These are phyloP conservation scores for Epistrophe eligans DNA, from an alignment of 2,888 invertebrate genomes.

Conservation along the genomic window DNA sequence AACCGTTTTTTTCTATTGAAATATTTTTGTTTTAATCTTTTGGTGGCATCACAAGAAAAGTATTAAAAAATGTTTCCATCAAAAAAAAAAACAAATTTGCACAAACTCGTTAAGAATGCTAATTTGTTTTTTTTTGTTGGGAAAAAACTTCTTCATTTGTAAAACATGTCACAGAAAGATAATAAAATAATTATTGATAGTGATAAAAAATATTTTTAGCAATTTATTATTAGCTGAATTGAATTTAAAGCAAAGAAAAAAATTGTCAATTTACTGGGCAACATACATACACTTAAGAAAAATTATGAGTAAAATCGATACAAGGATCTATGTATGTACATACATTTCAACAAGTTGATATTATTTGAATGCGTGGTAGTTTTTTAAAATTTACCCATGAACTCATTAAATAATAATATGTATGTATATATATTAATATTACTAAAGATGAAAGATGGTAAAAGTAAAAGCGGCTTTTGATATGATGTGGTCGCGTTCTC, in stretches of 20 bases:
- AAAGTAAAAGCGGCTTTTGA: too few relatives aligned
- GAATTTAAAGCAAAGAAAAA: conserved; percentile 7
- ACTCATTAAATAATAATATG: too few relatives aligned
- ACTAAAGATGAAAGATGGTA: too few relatives aligned
- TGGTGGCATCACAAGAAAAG: conserved; percentile 41
- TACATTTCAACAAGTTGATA: not conserved
- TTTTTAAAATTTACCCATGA: not conserved
- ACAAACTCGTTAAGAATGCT: conserved; percentile 72
- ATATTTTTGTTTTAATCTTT: conserved; percentile 10
- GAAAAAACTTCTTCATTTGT: conserved; percentile 41
- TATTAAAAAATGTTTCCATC: conserved; percentile 33
- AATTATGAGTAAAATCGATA: too few relatives aligned
- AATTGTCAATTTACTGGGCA: not conserved
- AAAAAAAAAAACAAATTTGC: conserved; percentile 71
- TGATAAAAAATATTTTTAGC: conserved; percentile 23
- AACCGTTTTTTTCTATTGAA: conserved; percentile 45
- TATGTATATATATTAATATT: too few relatives aligned
- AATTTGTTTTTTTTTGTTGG: conserved; percentile 38
- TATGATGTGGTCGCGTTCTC: too few relatives aligned
- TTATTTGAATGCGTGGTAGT: not conserved
- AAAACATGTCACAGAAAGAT: conserved; percentile 52
- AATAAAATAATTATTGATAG: conserved; percentile 45
- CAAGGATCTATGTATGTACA: too few relatives aligned
- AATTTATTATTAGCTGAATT: conserved; percentile 17
- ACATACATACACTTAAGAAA: not conserved